phyloP scores from a whole-genome alignment of 2,797 vertebrate genomes.

The Protosalanx chinensis region DNA sequence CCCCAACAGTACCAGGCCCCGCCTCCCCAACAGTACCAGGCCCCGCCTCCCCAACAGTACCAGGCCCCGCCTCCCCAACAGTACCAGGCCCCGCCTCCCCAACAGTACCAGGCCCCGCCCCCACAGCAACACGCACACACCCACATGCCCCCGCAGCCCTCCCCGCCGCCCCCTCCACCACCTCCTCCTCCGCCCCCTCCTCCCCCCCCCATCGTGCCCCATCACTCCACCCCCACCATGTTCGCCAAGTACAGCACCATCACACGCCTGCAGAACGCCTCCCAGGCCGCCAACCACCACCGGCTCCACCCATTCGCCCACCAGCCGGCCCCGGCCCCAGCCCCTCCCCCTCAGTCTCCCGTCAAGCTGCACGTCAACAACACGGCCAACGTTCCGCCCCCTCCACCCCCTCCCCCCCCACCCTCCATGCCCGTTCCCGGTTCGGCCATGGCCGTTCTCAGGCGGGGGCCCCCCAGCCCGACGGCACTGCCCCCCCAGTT shows the following conservation, averaged over 20 bases:
- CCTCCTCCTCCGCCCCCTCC: slow-evolving; percentile 72
- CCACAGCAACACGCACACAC: slow-evolving; percentile 63
- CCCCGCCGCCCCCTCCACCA: slow-evolving; percentile 57
- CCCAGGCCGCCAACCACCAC: slow-evolving; percentile 67
- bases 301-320: slow-evolving; percentile 50
- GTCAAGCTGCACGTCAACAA: slow-evolving; percentile 73
- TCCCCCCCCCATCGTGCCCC: slow-evolving; percentile 72
- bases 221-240: slow-evolving; percentile 75
- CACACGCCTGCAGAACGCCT: slow-evolving; percentile 79
- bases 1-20: slow-evolving; percentile 22
- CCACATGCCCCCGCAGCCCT: slow-evolving; percentile 69
- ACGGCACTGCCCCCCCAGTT: slow-evolving; percentile 51
- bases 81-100: slow-evolving; percentile 32
- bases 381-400: slow-evolving; percentile 78
- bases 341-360: slow-evolving; percentile 33
- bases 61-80: slow-evolving; percentile 12
- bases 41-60: slow-evolving; percentile 30
- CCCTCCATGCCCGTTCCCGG: slow-evolving; percentile 79
- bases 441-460: slow-evolving; percentile 85
- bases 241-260: slow-evolving; percentile 93
- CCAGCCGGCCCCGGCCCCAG: slow-evolving; percentile 37
- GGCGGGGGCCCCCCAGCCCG: slow-evolving; percentile 65
- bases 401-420: slow-evolving; percentile 75
- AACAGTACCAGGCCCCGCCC: slow-evolving; percentile 54
- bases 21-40: slow-evolving; percentile 48